Evolutionary conservation across 2,113 vertebrate genomes (phyloP), one percentile per base, ranked within the genome.

Genomic region (Tachuris rubrigastra): DNA sequence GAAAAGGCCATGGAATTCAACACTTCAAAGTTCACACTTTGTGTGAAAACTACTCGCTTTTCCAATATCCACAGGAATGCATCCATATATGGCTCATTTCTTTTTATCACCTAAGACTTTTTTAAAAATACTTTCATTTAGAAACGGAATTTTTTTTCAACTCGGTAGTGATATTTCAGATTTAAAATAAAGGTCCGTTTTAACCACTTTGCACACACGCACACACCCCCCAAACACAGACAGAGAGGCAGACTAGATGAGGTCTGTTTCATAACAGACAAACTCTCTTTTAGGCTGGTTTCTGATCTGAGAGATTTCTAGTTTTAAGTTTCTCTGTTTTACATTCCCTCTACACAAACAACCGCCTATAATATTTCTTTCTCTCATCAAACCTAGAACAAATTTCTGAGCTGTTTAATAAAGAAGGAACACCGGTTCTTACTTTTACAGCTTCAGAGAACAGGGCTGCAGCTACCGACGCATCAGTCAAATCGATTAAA

Each of bases 401-500:
- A 66, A 67, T 30, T 71, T 72, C 79, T 31, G 67, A 81, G 24
- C 59, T 77, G 56, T 81, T 80, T 74, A 37, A 78, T 80, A 83
- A 78, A 71, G 65, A 63, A 56, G 35, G 14, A 95, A 62, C 72
- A 74, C 35, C 3, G 2, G 52, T 41, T 94, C 91, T 86, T 62
- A 80, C 83, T 91, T 71, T 91, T 52, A 72, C 82, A 35, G 15
- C 72, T 90, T 77, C 59, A 42, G 79, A 81, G 78, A 85, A 59
- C 75, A 84, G 81, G 33, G 58, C 53, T 56, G 47, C 41, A 75
- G 59, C 63, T 88, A 52, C 65, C 1, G 12, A 58, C 5, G 3
- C 44, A 68, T 83, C 71, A 55, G 47, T 65, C 52, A 75, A 74
- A 84, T 5, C 53, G 89, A 96, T 83, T 96, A 88, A 96, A 95